Evolutionary conservation across 1,140 invertebrate species (phyloP), one percentile per base, ranked within the genome.

Genomic region (Dendroctonus valens): DNA sequence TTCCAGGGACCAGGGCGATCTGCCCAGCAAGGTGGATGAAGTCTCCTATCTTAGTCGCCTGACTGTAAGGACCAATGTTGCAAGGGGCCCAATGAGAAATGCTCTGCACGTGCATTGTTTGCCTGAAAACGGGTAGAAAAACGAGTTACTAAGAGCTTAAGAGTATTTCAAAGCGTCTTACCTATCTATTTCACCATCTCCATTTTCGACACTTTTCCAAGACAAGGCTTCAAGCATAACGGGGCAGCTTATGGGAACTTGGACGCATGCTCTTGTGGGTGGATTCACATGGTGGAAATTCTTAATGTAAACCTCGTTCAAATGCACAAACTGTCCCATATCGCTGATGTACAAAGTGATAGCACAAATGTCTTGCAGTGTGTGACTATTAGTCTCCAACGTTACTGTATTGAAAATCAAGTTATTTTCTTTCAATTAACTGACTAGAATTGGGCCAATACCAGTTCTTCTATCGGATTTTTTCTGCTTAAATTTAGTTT

Each of bases 81-180:
- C 93, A 93, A 5, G 94, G 94, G 5, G 94, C 94, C 95, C 95
- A 97, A 80, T 97, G 93, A 26, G 94, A 97, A 64, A 97, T 88
- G 54, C 93, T 90, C 79, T 97, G 94, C 38, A 97, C 94, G 79
- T 97, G 94, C 90, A 97, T 91, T 7, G 89, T 91, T 49, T 87
- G 83, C 71, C 87, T 84, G 42, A 63, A 72, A 68, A 60, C 54
- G 53, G 55, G 46, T 41, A 57, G 8, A 3, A 2, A 41, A 9
- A 57, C 6, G 42, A 4, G 3, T 59, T 44, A 51, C 9, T 12
- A 52, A 8, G 8, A 11, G 50, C 15, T 2, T 52, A 15, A 52
- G 1, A 8, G 15, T 26, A 5, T 38, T 59, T 49, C 38, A 65
- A 58, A 51, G 12, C 11, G n/a, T 9, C 26, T 78, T 79, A 69